Base-by-base conservation (phyloP, 2,797 vertebrate genomes). In the Cirrhinus molitorella region DNA sequence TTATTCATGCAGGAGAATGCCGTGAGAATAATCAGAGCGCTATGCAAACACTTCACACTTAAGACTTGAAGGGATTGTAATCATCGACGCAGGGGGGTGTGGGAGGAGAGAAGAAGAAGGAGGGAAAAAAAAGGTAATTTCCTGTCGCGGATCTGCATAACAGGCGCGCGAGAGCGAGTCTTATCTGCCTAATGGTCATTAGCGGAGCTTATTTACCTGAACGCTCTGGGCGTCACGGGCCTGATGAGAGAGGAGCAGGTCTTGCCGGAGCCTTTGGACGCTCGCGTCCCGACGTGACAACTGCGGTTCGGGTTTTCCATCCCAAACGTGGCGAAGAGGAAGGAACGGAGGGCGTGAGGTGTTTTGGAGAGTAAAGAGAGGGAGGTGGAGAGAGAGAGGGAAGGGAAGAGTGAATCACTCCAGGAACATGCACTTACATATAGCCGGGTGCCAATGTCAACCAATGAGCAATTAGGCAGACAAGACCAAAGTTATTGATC, bases 391-490 rank as follows among this genome's bases (percentile, higher is more conserved):
- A 71, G 78, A 57, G 82, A 55, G 77, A 77, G 72, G 13, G 43
- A 63, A 77, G 74, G 17, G 37, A 66, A 57, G 89, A 93, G 91
- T 90, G 88, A 80, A 91, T 92, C 91, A 92, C 90, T 91, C 87
- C 45, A 85, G 91, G 89, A 92, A 90, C 90, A 87, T 92, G 89
- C 91, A 92, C 92, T 94, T 93, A 92, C 91, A 94, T 93, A 91
- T 92, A 93, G 90, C 91, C 89, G 88, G 90, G 92, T 89, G 88
- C 88, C 92, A 95, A 91, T 95, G 93, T 94, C 93, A 94, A 90
- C 94, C 95, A 95, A 95, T 94, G 93, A 96, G 94, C 94, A 96
- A 96, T 96, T 96, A 96, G 94, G 91, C 91, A 94, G 94, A 95
- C 94, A 95, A 95, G 94, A 93, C 92, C 94, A 87, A 93, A 93